Evolutionary conservation across 2,797 vertebrate species (phyloP).

Genomic region (Anabacerthia variegaticeps): DNA sequence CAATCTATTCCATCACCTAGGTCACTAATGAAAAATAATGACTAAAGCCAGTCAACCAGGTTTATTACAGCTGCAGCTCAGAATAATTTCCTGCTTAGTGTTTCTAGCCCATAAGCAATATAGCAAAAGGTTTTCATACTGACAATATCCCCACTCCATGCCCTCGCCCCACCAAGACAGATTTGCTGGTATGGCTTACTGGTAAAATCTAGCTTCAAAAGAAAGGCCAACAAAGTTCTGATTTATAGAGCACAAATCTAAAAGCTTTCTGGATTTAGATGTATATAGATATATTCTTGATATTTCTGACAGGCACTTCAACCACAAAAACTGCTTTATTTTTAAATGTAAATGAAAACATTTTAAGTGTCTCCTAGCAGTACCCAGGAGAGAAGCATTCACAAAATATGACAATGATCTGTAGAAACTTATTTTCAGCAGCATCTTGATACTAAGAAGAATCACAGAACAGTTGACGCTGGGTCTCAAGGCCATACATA

Average conservation of each 20-base stretch:
- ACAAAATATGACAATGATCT: neutral
- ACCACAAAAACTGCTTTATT: neutral
- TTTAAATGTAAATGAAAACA: neutral
- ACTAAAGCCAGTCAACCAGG: neutral
- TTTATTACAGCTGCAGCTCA: neutral
- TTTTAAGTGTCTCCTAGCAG: neutral
- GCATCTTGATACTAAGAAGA: neutral
- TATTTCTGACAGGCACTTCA: neutral
- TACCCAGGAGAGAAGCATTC: neutral
- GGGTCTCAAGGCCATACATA: neutral
- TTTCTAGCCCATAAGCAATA: neutral
- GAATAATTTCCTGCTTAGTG: neutral
- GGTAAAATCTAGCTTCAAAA: neutral
- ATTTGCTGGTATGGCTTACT: neutral
- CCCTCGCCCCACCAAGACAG: accelerated
- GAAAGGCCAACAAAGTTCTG: neutral
- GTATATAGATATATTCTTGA: neutral
- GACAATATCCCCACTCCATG: neutral
- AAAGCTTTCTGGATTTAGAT: neutral
- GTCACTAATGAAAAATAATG: neutral
- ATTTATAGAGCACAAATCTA: neutral
- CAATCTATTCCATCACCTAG: neutral
- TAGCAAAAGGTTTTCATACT: neutral
- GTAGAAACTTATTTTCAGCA: neutral
- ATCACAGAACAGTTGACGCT: neutral